phyloP scores from a whole-genome alignment of 2,888 invertebrate genomes.

The Zygogramma bicolorata region DNA sequence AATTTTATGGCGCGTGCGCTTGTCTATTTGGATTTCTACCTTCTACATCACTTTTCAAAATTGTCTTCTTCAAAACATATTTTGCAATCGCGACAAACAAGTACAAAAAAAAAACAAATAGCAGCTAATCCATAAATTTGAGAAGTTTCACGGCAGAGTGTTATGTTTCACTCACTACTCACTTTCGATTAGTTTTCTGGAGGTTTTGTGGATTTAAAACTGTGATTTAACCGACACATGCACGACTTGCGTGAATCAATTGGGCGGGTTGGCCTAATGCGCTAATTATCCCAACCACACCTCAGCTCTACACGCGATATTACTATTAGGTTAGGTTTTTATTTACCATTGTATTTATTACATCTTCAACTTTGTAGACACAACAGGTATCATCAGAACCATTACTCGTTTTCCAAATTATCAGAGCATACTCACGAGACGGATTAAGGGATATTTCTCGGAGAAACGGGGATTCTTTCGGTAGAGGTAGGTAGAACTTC shows the following conservation, averaged over 20 bases:
- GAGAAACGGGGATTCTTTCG: too few species aligned
- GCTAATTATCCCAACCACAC: slow-evolving; percentile 62
- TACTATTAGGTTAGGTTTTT: slow-evolving; percentile 54
- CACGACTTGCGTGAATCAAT: slow-evolving; percentile 50
- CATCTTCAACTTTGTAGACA: background rate
- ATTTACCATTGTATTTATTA: slow-evolving; percentile 36
- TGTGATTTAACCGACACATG: slow-evolving; percentile 42
- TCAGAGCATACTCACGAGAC: too few species aligned
- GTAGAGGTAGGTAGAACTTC: too few species aligned
- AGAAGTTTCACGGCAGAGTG: too few species aligned
- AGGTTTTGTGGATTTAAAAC: background rate
- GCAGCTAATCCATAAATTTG: too few species aligned
- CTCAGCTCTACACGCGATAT: slow-evolving; percentile 60
- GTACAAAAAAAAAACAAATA: too few species aligned
- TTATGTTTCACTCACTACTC: background rate
- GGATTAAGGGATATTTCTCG: too few species aligned
- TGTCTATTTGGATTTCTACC: too few species aligned
- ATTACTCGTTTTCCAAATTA: background rate
- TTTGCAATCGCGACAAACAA: too few species aligned
- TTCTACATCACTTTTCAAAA: too few species aligned
- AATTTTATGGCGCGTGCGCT: too few species aligned
- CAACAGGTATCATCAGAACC: background rate
- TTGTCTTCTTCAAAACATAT: too few species aligned
- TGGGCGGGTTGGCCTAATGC: slow-evolving; percentile 61
- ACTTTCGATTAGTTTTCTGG: background rate